Conservation (phyloP, 1,140 invertebrate genomes). For the Bombus fervidus region DNA sequence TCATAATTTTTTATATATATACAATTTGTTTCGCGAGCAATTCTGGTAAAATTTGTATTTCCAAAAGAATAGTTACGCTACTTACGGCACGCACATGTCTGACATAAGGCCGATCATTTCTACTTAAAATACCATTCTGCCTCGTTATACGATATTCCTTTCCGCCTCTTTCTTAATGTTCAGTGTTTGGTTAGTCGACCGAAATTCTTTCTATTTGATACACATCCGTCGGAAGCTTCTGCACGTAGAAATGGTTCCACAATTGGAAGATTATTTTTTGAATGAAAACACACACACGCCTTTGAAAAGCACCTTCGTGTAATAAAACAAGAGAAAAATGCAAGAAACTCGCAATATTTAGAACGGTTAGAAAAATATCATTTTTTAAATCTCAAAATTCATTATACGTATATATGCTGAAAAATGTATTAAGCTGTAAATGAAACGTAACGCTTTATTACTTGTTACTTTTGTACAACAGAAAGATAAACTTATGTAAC, state of each 20-base stretch:
- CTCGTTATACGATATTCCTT: neutral
- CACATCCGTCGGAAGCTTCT: too few species aligned
- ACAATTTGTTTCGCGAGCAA: neutral
- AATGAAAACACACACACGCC: neutral
- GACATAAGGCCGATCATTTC: neutral
- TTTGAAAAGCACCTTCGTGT: too few species aligned
- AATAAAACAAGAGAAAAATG: too few species aligned
- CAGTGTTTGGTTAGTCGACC: neutral
- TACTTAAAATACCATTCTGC: neutral
- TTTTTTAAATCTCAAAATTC: neutral
- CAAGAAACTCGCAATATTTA: neutral
- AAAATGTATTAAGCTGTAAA: neutral
- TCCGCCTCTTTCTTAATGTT: too few species aligned
- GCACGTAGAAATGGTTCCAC: fast-evolving
- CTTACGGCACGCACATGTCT: neutral
- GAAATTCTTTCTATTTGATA: neutral
- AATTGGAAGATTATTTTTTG: neutral
- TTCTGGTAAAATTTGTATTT: neutral
- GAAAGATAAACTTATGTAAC: neutral
- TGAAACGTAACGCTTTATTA: neutral
- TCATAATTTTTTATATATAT: neutral
- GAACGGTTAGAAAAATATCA: neutral
- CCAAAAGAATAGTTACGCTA: neutral
- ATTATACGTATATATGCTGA: neutral
- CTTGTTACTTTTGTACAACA: neutral